phyloP scores from a whole-genome alignment of 2,797 vertebrate genomes.

The Holocentrus rufus region DNA sequence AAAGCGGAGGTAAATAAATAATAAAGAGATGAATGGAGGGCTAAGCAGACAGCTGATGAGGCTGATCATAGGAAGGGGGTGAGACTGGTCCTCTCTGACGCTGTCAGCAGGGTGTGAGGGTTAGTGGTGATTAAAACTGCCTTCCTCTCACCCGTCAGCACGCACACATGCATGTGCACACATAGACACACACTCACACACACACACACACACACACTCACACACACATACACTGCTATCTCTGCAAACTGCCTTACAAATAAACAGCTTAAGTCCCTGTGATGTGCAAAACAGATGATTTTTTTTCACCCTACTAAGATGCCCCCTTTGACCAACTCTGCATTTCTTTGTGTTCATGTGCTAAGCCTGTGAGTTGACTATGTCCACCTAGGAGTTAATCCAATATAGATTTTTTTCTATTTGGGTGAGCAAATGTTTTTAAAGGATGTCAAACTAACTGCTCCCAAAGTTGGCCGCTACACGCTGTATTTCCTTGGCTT shows the following conservation, averaged over 20 bases:
- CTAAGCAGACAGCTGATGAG: conserved; percentile 78
- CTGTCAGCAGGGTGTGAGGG: conserved; percentile 77
- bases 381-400: conserved; percentile 30
- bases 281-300: conserved; percentile 78
- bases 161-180: conserved; percentile 29
- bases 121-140: conserved; percentile 80
- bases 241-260: conserved; percentile 74
- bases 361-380: conserved; percentile 29
- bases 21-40: conserved; percentile 76
- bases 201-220: conserved; percentile 18
- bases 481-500: conserved; percentile 2
- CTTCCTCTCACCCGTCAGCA: conserved; percentile 76
- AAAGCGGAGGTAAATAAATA: conserved; percentile 78
- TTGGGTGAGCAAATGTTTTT: conserved; percentile 25
- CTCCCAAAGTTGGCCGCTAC: conserved; percentile 15
- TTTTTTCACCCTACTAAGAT: conserved; percentile 53
- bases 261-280: conserved; percentile 76
- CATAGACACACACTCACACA: conserved; percentile 15
- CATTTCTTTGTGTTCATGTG: conserved; percentile 54
- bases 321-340: conserved; percentile 59
- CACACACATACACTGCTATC: conserved; percentile 43
- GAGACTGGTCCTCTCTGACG: conserved; percentile 65
- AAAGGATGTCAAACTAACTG: conserved; percentile 2
- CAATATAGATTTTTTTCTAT: conserved; percentile 4
- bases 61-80: conserved; percentile 74